Evolutionary conservation across 2,888 invertebrate genomes (phyloP), one percentile per base, ranked within the genome.

Genomic region (Cactoblastis cactorum): DNA sequence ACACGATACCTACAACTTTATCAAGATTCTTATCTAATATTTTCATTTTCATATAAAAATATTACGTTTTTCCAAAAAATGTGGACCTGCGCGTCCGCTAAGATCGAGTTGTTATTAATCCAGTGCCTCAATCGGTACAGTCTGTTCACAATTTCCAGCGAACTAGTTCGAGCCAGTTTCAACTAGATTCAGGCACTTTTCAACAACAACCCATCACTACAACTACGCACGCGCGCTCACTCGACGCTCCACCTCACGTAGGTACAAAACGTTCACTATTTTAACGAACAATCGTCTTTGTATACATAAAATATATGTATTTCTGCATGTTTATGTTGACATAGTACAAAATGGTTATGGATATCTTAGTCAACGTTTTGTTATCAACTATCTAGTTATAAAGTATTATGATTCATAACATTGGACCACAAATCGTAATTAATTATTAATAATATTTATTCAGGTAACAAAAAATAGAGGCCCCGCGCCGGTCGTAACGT

Each of bases 341-440:
- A 15, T 19, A 19, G 19, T 39, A 39, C 41, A 43, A 43, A 3
- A 61, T 60, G 61, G 49, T 61, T 45, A 65, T 69, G 72, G 73
- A 81, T 64, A 65, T 62, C 79, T 79, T 72, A 77, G 62, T 63
- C 73, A 71, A 79, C 65, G 74, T 70, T 74, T 77, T 63, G 67
- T 73, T 83, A 77, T 77, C 70, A 72, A 70, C 85, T 88, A 89
- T 83, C 81, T 87, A 86, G 78, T 79, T 82, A n/a, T n/a, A 77
- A 77, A 83, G 76, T 84, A 84, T 85, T 77, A 83, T 85, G 87
- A 83, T 86, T 85, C 83, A 79, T 80, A 88, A 87, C 83, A 90
- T 90, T 90, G 90, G 90, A 90, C 90, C 90, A 86, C 90, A 83
- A 76, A 85, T 88, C 73, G 83, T 88, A 86, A 84, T 84, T 84